Conservation (phyloP, 2,113 vertebrate genomes). For the Caranx ignobilis region DNA sequence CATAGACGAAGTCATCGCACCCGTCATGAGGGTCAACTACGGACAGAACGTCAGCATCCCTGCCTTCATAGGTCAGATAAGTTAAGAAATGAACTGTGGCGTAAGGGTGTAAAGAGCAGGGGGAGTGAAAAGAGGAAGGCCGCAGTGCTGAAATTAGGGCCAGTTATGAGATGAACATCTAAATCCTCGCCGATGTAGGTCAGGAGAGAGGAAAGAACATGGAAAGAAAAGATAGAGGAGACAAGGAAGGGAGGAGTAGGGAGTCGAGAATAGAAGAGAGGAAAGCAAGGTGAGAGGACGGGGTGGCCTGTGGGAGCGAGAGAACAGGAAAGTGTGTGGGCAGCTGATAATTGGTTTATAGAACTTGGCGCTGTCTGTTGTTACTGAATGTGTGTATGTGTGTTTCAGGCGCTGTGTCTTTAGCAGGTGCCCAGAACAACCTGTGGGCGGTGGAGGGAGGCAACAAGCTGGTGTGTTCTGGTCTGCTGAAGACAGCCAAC, state of each 20-base stretch:
- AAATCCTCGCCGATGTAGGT: constrained; percentile 29
- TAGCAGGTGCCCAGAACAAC: constrained; percentile 93
- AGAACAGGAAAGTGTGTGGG: constrained; percentile 59
- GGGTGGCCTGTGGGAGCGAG: constrained; percentile 45
- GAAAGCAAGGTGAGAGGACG: constrained; percentile 57
- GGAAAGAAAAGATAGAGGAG: constrained; percentile 2
- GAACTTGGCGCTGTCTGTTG: constrained; percentile 45
- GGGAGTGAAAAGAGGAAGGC: background rate
- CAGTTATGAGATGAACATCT: background rate
- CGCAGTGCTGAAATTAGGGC: background rate
- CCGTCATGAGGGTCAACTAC: constrained; percentile 93
- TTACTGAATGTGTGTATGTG: constrained; percentile 36
- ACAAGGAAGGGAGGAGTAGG: constrained; percentile 15
- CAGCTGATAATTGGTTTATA: constrained; percentile 65
- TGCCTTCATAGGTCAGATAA: constrained; percentile 92
- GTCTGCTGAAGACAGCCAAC: constrained; percentile 92
- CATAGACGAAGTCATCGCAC: constrained; percentile 93
- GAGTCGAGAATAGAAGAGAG: constrained; percentile 39
- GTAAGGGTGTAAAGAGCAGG: background rate
- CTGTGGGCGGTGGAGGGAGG: constrained; percentile 98
- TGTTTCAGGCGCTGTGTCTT: constrained; percentile 91
- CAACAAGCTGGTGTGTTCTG: constrained; percentile 94
- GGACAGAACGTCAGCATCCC: constrained; percentile 94
- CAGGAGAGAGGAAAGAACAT: constrained; percentile 22
- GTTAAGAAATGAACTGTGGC: constrained; percentile 15